Conservation (phyloP, 2,113 vertebrate species). For the Phyllostomus discolor region DNA sequence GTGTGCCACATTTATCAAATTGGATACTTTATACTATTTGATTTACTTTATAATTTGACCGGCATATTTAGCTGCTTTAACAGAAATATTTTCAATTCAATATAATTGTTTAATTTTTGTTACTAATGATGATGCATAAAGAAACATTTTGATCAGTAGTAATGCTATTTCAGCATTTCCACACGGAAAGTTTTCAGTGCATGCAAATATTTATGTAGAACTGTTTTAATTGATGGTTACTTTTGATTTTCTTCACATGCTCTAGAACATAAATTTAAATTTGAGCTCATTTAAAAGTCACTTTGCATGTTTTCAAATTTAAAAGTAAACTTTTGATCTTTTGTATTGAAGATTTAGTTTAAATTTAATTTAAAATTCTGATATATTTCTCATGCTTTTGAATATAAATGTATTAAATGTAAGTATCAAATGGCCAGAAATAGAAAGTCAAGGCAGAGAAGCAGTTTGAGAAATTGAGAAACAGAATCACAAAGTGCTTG, state of each 20-base stretch:
- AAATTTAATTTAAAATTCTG: constrained; percentile 40
- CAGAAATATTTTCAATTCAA: neutral
- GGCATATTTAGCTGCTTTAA: neutral
- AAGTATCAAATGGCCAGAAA: constrained; percentile 31
- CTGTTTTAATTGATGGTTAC: neutral
- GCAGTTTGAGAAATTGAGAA: neutral
- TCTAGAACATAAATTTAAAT: constrained; percentile 19
- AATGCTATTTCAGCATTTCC: neutral
- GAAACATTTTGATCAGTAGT: neutral
- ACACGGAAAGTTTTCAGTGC: neutral
- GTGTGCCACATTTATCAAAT: neutral
- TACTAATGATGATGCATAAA: neutral
- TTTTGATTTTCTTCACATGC: constrained; percentile 1
- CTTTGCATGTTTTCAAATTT: constrained; percentile 43
- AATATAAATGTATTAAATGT: constrained; percentile 38
- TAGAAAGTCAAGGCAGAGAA: constrained; percentile 1
- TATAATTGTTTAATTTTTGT: constrained; percentile 1
- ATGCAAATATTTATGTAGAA: neutral
- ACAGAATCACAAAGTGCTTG: neutral
- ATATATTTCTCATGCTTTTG: constrained; percentile 27
- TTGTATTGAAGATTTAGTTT: constrained; percentile 25
- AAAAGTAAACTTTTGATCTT: constrained; percentile 37
- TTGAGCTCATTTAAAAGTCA: constrained; percentile 11
- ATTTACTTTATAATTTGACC: neutral
- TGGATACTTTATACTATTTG: neutral